A percentile compares a stretch with the other conserved stretches of the same genome.
These are phyloP conservation scores for Cheilosia scutellata DNA, from an alignment of 2,888 invertebrate species.

Conservation along the genomic window DNA sequence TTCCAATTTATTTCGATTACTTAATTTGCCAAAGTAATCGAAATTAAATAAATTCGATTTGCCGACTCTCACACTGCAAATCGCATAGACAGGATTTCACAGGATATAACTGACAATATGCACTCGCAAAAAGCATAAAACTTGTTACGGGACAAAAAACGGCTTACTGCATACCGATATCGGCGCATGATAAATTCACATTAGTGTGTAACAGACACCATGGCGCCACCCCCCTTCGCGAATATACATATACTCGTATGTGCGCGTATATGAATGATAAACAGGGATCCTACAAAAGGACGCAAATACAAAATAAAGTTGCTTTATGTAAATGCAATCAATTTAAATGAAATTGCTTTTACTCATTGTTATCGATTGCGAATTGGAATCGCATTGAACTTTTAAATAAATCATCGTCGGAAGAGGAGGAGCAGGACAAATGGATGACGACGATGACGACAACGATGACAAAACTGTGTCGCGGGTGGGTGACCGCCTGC, in stretches of 20 bases:
- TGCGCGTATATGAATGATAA: constrained; percentile 56
- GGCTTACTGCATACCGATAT: constrained; percentile 15
- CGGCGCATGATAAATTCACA: constrained; percentile 59
- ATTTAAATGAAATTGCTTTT: constrained; percentile 75
- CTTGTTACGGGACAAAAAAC: constrained; percentile 20
- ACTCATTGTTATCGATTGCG: constrained; percentile 74
- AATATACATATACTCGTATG: neutral
- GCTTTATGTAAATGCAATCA: constrained; percentile 76
- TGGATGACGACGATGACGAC: constrained; percentile 6
- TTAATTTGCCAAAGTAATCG: constrained; percentile 71
- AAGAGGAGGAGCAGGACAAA: constrained; percentile 6
- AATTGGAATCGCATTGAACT: constrained; percentile 74
- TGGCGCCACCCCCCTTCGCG: neutral
- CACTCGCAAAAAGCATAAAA: constrained; percentile 12
- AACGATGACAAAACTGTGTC: constrained; percentile 64
- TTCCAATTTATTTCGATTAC: constrained; percentile 68
- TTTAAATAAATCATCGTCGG: constrained; percentile 69
- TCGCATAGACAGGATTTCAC: constrained; percentile 28
- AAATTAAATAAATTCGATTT: constrained; percentile 72
- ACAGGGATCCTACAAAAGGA: constrained; percentile 65
- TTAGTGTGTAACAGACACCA: constrained; percentile 61
- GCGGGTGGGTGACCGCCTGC: constrained; percentile 2
- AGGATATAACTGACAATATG: constrained; percentile 42
- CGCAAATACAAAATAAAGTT: constrained; percentile 72
- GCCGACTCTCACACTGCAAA: constrained; percentile 15